Evolutionary conservation across 2,113 vertebrate genomes (phyloP).

Genomic region (Phodopus roborovskii): DNA sequence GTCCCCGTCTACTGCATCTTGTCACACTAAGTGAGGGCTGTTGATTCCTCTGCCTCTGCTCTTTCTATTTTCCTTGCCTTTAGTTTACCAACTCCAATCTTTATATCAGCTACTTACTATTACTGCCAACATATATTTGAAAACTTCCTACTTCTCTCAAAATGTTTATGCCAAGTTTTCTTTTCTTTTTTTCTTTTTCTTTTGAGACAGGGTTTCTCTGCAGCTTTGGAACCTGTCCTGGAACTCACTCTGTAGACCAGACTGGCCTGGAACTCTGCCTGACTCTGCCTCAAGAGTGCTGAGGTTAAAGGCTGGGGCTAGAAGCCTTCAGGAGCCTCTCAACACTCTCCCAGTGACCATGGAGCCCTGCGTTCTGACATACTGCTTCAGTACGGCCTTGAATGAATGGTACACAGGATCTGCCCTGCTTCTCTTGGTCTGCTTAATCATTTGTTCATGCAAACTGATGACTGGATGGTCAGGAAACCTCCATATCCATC

Average conservation of each 20-base stretch:
- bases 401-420: background rate
- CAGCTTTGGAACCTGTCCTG: too few species aligned
- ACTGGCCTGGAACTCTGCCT: too few species aligned
- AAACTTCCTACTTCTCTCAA: background rate
- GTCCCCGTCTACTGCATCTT: background rate
- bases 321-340: background rate
- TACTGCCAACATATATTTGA: background rate
- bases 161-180: background rate
- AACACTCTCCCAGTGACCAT: background rate
- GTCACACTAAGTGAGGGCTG: background rate
- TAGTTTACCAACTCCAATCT: background rate
- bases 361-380: background rate
- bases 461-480: background rate
- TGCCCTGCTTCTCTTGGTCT: conserved; percentile 25
- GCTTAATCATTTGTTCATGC: background rate
- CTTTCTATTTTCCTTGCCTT: background rate
- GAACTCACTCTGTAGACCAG: too few species aligned
- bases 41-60: background rate
- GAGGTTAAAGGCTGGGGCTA: too few species aligned
- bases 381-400: background rate
- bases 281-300: too few species aligned
- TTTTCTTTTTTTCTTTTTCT: too few species aligned
- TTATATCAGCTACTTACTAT: background rate
- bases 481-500: background rate
- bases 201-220: too few species aligned